Base-by-base conservation (phyloP, 2,113 vertebrate genomes). In the Aptenodytes patagonicus region DNA sequence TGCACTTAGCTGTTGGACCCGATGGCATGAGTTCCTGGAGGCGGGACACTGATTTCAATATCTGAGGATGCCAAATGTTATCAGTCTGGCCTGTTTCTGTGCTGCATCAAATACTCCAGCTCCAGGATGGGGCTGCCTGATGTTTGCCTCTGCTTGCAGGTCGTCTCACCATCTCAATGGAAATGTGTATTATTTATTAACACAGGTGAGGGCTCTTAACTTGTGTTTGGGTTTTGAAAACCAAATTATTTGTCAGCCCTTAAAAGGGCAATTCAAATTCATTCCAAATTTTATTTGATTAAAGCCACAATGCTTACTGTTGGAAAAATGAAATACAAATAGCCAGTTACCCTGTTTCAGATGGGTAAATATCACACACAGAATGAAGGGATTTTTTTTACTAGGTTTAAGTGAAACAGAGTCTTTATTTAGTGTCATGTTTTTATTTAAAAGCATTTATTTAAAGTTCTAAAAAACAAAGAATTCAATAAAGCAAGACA, bases 371-470 rank as follows among this genome's bases (percentile, higher is more conserved):
- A 60, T 85, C 94, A 61, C 55, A n/a, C 26, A 49, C 13, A 9
- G 70, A 81, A 91, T 54, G 83, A 71, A 90, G 66, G 79, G 51
- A 28, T 75, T 66, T 61, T 49, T 84, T 58, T 42, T 64, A 58
- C 68, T 87, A 68, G 78, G 28, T 90, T 96, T 97, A 90, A 92
- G 85, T 95, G 92, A 95, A 96, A 90, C 77, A 69, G 52, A 93
- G 70, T 96, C 83, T 97, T 97, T 96, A 96, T 97, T 96, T 97
- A 95, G 92, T 95, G 82, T 97, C 96, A 92, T 96, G 92, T 96
- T 97, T 97, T 97, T 94, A 97, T 96, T 97, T 98, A 94, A 97
- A 97, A 95, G 76, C 95, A 97, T 98, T 98, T 98, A 97, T 97
- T 98, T 97, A 98, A 96, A 97, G 95, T 96, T 97, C 90, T 97